Evolutionary conservation across 2,113 vertebrate species (phyloP).

Genomic region (Glaucomys volans): DNA sequence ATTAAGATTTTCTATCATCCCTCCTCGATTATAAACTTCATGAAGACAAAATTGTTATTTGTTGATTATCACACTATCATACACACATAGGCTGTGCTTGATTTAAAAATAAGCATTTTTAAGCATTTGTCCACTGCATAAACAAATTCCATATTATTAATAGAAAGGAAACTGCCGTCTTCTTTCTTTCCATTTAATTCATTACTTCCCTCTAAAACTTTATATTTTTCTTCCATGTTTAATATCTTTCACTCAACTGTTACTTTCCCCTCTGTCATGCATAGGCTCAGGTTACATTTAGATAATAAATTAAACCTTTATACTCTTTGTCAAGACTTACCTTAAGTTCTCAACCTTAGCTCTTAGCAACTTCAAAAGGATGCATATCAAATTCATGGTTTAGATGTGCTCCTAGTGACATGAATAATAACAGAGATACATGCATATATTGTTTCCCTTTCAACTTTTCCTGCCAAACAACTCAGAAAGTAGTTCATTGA

Average conservation of each 20-base stretch:
- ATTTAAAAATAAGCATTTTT: not conserved
- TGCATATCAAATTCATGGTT: not conserved
- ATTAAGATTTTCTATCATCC: not conserved
- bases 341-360: not conserved
- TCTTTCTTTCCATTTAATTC: not conserved
- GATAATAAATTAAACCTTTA: not conserved
- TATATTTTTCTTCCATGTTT: not conserved
- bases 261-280: not conserved
- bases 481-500: not conserved
- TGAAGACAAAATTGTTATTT: not conserved
- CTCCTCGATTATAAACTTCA: not conserved
- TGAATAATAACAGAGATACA: not conserved
- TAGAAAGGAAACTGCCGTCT: not conserved
- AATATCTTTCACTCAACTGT: not conserved
- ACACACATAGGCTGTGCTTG: not conserved
- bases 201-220: not conserved
- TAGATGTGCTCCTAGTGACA: not conserved
- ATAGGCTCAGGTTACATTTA: not conserved
- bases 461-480: not conserved
- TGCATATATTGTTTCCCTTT: not conserved
- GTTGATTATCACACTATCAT: not conserved
- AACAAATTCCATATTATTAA: constrained; percentile 9
- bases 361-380: not conserved
- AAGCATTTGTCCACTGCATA: not conserved
- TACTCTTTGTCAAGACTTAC: not conserved